Evolutionary conservation across 92 coral and sea anemone genomes (phyloP), one percentile per base, ranked within the genome.

Genomic region (Palythoa caribaeorum): DNA sequence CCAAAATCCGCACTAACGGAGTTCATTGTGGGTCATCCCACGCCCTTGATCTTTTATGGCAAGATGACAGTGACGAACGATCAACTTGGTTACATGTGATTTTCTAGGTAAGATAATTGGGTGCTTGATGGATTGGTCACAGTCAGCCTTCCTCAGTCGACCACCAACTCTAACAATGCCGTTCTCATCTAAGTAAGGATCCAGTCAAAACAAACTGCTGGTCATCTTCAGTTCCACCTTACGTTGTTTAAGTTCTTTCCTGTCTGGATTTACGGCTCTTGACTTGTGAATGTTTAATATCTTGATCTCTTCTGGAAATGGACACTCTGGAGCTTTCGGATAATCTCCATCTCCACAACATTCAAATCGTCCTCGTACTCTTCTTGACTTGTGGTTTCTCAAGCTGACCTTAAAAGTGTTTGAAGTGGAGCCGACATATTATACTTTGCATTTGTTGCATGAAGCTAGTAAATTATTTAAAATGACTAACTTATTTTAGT

Each of bases 1-100:
- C 94, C 94, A 92, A 19, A 39, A 92, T 1, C 92, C 94, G 38
- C 88, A 87, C 73, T 88, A 90, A 39, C 90, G 94, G 77, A 91
- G 83, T 52, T 91, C 89, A 39, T 91, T 88, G 76, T 69, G 88
- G 47, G 94, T 91, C 89, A 91, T 91, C 28, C 94, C 94, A 55
- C 84, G 79, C 78, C 94, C 94, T 80, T 88, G 91, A 51, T 91
- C 91, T 53, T 84, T 88, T 74, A 79, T 89, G n/a, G 71, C 48
- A 38, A 19, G 78, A 44, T 89, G 92, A 48, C 78, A 83, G 76
- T 89, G 71, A 14, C 76, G n/a, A 38, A 83, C 60, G 20, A 89
- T 74, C 19, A 89, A 52, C 85, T 83, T n/a, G 36, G 88, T 54
- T 28, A 84, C 71, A 40, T 89, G 91, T 16, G 87, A 69, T 20